A percentile compares a stretch with the other conserved stretches of the same genome.
Conservation (phyloP, 1,140 invertebrate genomes). For the Drosophila baimaii region DNA sequence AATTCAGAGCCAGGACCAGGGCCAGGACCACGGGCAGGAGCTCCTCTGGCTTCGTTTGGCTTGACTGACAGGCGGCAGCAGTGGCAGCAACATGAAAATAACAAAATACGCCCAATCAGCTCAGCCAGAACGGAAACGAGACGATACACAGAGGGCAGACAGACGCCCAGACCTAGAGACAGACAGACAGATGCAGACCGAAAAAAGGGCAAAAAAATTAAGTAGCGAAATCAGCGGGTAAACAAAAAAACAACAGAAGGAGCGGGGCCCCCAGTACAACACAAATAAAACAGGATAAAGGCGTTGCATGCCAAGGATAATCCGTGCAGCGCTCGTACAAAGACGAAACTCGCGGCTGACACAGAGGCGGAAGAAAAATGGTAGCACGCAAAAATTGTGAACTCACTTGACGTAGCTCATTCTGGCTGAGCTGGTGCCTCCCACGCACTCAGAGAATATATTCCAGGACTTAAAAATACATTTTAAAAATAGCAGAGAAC, state of each 20-base stretch:
- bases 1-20: constrained; percentile 28
- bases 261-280: constrained; percentile 49
- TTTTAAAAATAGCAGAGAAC: not conserved
- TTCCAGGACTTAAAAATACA: not conserved
- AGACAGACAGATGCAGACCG: constrained; percentile 35
- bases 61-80: constrained; percentile 57
- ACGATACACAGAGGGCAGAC: constrained; percentile 49
- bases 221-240: constrained; percentile 79
- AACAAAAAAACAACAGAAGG: constrained; percentile 45
- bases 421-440: constrained; percentile 60
- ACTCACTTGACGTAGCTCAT: constrained; percentile 81
- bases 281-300: constrained; percentile 80
- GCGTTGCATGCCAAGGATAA: constrained; percentile 82
- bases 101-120: constrained; percentile 82
- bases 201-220: constrained; percentile 74
- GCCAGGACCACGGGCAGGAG: constrained; percentile 35
- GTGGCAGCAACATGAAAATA: constrained; percentile 69
- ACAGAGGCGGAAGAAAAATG: constrained; percentile 71
- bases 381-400: constrained; percentile 81
- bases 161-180: constrained; percentile 40
- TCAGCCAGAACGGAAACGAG: constrained; percentile 64
- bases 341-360: constrained; percentile 35
- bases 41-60: constrained; percentile 57
- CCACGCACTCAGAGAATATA: not conserved
- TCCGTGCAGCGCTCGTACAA: constrained; percentile 45